Evolutionary conservation across 2,888 invertebrate species (phyloP), one percentile per base, ranked within the genome.

Genomic region (Habrosyne pyritoides): DNA sequence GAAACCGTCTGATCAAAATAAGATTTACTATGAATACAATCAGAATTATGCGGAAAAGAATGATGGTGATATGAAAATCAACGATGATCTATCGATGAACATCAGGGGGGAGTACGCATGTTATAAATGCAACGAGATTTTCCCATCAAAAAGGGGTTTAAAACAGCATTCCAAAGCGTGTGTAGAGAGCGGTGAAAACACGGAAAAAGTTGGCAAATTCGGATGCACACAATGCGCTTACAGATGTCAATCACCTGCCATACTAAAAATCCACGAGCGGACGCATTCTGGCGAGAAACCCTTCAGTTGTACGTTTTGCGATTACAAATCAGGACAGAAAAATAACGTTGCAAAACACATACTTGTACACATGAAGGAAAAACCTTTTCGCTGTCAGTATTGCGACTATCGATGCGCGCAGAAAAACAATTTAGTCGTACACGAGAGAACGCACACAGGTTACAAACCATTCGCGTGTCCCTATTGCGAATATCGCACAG

Each of bases 271-370:
- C 0, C 93, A 93, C 61, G 92, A 91, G 67, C 78, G 93, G 0
- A 91, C 90, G 0, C 93, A 93, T 59, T 87, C 91, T 0, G 93
- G 93, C 0, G 93, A 92, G 21, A 93, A 92, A 28, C 93, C 93
- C 0, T 93, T 91, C 30, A 84, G 89, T 0, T 93, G 93, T 53
- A 89, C 84, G 0, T 91, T 90, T 53, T 93, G 93, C 60, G 89
- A 90, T 60, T 93, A 93, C 63, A 93, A 93, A 62, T 93, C 93
- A 0, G 93, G 93, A 0, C 93, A 93, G 54, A 93, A 93, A 55
- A 93, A 93, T 46, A 93, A 93, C 42, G 93, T 93, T 0, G 92
- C 91, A 0, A 93, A 93, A 73, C 93, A 93, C n/a, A 87, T 93
- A 4, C 55, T 93, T 14, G 92, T 93, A 0, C 93, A 93, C 47